Evolutionary conservation across 2,888 invertebrate species (phyloP).

Genomic region (Macrophya alboannulata): DNA sequence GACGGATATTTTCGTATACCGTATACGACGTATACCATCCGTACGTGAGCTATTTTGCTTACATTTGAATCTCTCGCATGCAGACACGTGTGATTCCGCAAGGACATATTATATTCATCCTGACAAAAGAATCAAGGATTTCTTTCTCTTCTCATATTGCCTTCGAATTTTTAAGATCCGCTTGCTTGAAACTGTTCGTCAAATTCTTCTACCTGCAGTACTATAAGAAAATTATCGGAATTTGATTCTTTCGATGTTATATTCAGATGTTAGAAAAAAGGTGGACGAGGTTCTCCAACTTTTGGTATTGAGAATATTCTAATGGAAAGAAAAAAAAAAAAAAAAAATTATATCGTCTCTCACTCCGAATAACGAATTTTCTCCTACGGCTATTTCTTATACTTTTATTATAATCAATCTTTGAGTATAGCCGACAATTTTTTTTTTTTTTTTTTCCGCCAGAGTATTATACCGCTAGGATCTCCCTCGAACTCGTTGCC

Average conservation of each 20-base stretch:
- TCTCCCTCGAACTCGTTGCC: not conserved
- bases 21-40: no score
- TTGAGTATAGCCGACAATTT: not conserved
- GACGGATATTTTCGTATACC: not conserved
- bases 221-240: not conserved
- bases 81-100: slow-evolving; percentile 1
- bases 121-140: slow-evolving; percentile 49
- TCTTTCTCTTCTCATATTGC: not conserved
- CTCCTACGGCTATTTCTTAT: not conserved
- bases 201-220: not conserved
- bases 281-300: not conserved
- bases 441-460: not conserved
- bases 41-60: not conserved
- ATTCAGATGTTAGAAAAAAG: not conserved
- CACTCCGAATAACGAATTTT: not conserved
- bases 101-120: slow-evolving; percentile 38
- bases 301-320: not conserved
- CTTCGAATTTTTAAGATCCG: not conserved
- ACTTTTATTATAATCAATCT: not conserved
- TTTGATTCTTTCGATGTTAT: not conserved
- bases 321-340: not conserved
- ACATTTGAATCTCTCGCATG: not conserved
- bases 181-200: not conserved
- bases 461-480: not conserved
- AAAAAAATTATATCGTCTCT: not conserved